phyloP scores from a whole-genome alignment of 2,888 invertebrate species.

The Venustoraphidia nigricollis region DNA sequence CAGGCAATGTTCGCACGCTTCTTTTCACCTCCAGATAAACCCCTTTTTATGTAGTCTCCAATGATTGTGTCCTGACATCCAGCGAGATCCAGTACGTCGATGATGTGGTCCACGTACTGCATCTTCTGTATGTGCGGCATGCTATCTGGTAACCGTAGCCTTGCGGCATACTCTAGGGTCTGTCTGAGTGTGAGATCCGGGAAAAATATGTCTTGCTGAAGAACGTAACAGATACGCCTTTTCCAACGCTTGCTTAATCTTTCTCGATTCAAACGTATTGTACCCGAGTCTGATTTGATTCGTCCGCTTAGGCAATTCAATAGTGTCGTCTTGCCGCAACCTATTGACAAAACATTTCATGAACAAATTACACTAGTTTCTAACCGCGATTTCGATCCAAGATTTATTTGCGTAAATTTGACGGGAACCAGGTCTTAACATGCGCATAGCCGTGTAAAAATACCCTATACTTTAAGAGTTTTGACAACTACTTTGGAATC shows the following conservation, averaged over 20 bases:
- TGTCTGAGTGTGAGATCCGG: constrained; percentile 61
- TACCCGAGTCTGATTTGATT: constrained; percentile 44
- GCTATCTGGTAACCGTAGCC: constrained; percentile 50
- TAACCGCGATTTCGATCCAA: neutral
- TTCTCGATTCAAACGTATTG: constrained; percentile 45
- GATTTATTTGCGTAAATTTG: neutral
- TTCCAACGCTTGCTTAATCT: constrained; percentile 52
- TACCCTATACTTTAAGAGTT: neutral
- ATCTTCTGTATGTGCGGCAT: constrained; percentile 56
- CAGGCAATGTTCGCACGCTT: constrained; percentile 71
- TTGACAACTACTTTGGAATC: no score
- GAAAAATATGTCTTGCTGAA: constrained; percentile 71
- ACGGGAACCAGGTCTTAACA: no score
- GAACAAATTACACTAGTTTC: no score
- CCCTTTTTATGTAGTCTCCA: constrained; percentile 58
- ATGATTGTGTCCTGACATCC: constrained; percentile 65
- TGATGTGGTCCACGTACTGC: constrained; percentile 61
- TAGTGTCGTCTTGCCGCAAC: constrained; percentile 64
- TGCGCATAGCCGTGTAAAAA: no score
- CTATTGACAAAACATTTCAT: constrained; percentile 35
- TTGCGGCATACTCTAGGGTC: constrained; percentile 48
- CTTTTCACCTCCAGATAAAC: constrained; percentile 70
- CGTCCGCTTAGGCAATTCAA: constrained; percentile 62
- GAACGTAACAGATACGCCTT: constrained; percentile 62
- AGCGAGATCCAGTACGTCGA: constrained; percentile 56